Evolutionary conservation across 1,140 invertebrate genomes (phyloP).

Genomic region (Drosophila seguyi): DNA sequence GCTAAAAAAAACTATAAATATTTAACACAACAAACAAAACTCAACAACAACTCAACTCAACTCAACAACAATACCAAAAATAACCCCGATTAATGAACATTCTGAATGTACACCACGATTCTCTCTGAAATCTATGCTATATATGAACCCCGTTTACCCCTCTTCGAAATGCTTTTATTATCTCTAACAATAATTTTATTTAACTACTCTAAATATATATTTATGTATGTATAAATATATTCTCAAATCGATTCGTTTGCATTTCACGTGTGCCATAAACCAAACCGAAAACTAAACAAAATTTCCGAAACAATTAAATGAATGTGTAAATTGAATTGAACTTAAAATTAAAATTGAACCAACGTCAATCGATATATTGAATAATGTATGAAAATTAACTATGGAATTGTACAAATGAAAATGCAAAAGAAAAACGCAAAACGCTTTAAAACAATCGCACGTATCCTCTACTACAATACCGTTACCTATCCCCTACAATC

Average conservation of each 20-base stretch:
- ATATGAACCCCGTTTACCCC: conserved; percentile 52
- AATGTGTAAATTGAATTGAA: conserved; percentile 23
- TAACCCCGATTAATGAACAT: conserved; percentile 45
- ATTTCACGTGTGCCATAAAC: conserved; percentile 71
- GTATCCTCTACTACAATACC: conserved; percentile 85
- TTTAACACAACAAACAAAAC: conserved; percentile 61
- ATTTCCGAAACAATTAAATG: conserved; percentile 20
- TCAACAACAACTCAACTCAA: conserved; percentile 68
- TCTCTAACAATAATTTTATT: conserved; percentile 77
- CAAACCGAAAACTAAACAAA: conserved; percentile 32
- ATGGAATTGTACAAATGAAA: conserved; percentile 76
- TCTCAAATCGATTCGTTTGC: conserved; percentile 78
- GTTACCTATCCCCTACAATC: conserved; percentile 83
- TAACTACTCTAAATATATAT: conserved; percentile 77
- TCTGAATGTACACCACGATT: conserved; percentile 76
- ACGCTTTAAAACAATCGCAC: conserved; percentile 85
- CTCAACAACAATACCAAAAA: conserved; percentile 59
- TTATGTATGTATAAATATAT: conserved; percentile 77
- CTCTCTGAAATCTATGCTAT: conserved; percentile 67
- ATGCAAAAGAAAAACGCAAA: conserved; percentile 85
- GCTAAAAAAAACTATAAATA: conserved; percentile 11
- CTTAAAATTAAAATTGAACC: conserved; percentile 26
- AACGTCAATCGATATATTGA: conserved; percentile 34
- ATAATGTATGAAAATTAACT: conserved; percentile 49
- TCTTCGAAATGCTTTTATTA: conserved; percentile 75